Evolutionary conservation across 2,888 invertebrate species (phyloP), one percentile per base, ranked within the genome.

Genomic region (Archaeoteleia sp.): DNA sequence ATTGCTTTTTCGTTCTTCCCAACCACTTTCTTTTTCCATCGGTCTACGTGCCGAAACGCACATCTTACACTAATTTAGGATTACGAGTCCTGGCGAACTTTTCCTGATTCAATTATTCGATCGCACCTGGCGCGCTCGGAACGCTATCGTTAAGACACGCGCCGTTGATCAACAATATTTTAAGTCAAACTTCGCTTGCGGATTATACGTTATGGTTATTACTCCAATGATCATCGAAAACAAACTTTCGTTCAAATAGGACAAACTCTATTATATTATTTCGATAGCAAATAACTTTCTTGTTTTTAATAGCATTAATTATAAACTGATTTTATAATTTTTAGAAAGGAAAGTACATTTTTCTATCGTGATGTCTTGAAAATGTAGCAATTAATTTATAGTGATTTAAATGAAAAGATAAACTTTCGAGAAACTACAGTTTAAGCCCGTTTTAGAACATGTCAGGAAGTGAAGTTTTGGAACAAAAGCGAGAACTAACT

Each of bases 151-250:
- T 68, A 68, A 63, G 57, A 68, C 53, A 62, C 67, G 67, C 62
- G 62, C 54, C 53, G 67, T 49, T 68, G 67, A 68, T 62, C 67
- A 58, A 68, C 62, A 68, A 68, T 68, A 68, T 63, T 67, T 67
- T 51, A 57, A 57, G 32, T 15, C 17, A 15, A 67, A 67, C 49
- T 67, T 55, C 39, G 58, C 17, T 45, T 43, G 9, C 30, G 39
- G 45, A 29, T n/a, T 8, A 29, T 14, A 34, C 25, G 48, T 45
- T 35, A 25, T n/a, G 45, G 15, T 43, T 58, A 32, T 48, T 46
- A 45, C 37, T 37, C 23, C 40, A 54, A 15, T 63, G 58, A 58
- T 63, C 51, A 46, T 65, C 29, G 29, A 20, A 14, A 43, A 29
- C 29, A 53, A 65, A 58, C 49, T 65, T 58, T 57, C 27, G 45